These are phyloP conservation scores for Mythimna pallens DNA, from an alignment of 2,888 invertebrate species.

Conservation along the genomic window DNA sequence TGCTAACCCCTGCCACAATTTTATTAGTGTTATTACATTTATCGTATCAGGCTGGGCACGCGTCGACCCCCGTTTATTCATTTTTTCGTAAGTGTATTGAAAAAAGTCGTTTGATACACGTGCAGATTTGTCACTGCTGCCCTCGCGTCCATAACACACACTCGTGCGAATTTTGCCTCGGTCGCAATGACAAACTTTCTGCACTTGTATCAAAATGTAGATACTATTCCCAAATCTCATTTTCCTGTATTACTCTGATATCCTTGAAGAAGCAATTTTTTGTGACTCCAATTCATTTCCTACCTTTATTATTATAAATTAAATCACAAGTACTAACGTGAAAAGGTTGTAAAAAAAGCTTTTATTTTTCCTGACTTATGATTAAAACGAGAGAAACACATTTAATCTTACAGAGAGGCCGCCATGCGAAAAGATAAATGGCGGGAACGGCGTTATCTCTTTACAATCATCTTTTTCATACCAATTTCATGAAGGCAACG, in stretches of 20 bases:
- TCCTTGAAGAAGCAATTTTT: neutral
- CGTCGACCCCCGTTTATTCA: too few species aligned
- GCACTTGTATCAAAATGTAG: too few species aligned
- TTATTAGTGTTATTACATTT: too few species aligned
- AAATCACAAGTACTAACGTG: slow-evolving; percentile 33
- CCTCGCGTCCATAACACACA: too few species aligned
- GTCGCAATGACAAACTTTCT: too few species aligned
- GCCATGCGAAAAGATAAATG: slow-evolving; percentile 65
- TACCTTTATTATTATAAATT: slow-evolving; percentile 26
- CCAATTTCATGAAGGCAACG: slow-evolving; percentile 67
- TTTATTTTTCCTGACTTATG: slow-evolving; percentile 54
- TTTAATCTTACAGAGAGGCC: slow-evolving; percentile 64
- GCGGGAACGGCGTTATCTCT: slow-evolving; percentile 65
- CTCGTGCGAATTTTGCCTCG: too few species aligned
- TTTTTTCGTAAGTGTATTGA: too few species aligned
- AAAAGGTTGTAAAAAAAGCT: slow-evolving; percentile 54
- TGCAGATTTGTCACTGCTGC: too few species aligned
- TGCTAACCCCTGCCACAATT: too few species aligned
- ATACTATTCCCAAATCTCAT: neutral
- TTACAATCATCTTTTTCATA: slow-evolving; percentile 70
- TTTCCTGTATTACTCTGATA: neutral
- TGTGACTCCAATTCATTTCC: neutral
- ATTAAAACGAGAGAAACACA: slow-evolving; percentile 60
- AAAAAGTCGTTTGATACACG: too few species aligned
- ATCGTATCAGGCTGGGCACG: too few species aligned